Conservation (phyloP, 2,797 vertebrate genomes). For the Eulemur rubriventer region DNA sequence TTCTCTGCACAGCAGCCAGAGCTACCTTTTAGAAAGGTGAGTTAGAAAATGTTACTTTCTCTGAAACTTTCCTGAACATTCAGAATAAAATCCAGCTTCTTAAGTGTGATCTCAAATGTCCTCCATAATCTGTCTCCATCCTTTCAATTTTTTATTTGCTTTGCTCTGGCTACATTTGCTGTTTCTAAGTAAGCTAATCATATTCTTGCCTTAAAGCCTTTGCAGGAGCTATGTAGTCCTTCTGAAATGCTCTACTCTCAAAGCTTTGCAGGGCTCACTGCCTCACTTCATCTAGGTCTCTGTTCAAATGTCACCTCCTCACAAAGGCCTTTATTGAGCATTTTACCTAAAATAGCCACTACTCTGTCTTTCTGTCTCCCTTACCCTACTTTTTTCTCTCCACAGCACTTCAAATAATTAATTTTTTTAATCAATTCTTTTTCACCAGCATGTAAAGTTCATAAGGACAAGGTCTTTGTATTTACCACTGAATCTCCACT, state of each 20-base stretch:
- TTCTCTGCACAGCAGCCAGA: neutral
- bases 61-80: neutral
- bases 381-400: neutral
- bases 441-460: neutral
- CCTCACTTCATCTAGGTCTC: neutral
- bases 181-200: neutral
- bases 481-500: neutral
- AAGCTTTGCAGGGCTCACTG: neutral
- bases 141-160: neutral
- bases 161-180: neutral
- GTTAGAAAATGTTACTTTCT: conserved; percentile 7
- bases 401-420: neutral
- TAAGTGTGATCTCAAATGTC: neutral
- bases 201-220: neutral
- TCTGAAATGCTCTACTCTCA: neutral
- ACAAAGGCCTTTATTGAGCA: neutral
- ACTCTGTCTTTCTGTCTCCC: neutral
- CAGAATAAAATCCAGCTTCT: neutral
- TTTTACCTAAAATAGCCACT: neutral
- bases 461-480: neutral
- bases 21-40: neutral
- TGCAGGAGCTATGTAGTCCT: neutral
- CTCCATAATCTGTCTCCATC: neutral
- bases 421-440: neutral
- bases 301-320: neutral